phyloP scores from a whole-genome alignment of 2,888 invertebrate genomes.

The Papilio demoleus region DNA sequence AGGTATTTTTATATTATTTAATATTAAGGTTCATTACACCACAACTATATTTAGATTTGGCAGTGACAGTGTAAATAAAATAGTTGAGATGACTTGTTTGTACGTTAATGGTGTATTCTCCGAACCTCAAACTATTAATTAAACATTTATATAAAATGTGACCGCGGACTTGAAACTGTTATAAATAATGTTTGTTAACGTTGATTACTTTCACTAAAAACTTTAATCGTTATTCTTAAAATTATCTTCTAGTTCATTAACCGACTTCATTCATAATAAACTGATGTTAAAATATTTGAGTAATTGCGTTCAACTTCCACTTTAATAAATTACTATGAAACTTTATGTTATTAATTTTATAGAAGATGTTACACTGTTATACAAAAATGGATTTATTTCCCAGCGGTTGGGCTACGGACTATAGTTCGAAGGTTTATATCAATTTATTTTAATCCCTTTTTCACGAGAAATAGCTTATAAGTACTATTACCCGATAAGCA shows the following conservation, averaged over 20 bases:
- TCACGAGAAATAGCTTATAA: no score
- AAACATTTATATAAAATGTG: constrained; percentile 29
- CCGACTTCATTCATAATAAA: constrained; percentile 7
- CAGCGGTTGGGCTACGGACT: no score
- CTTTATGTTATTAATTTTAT: constrained; percentile 1
- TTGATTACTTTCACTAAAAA: constrained; percentile 19
- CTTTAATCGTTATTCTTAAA: constrained; percentile 11
- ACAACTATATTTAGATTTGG: constrained; percentile 10
- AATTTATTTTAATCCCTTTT: no score
- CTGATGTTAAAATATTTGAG: not conserved
- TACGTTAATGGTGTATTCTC: constrained; percentile 13
- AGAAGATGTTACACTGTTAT: not conserved
- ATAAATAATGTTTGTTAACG: constrained; percentile 19
- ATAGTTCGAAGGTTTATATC: no score
- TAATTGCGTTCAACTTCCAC: not conserved
- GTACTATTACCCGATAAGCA: no score
- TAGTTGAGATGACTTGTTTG: constrained; percentile 15
- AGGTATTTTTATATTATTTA: no score
- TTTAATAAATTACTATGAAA: no score
- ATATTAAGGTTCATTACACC: not conserved
- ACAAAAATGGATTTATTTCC: no score
- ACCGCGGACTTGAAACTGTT: constrained; percentile 14
- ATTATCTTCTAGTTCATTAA: constrained; percentile 2
- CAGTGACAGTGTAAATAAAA: constrained; percentile 8
- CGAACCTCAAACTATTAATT: constrained; percentile 18